phyloP scores from a whole-genome alignment of 1,140 invertebrate species.

The Sitophilus oryzae region DNA sequence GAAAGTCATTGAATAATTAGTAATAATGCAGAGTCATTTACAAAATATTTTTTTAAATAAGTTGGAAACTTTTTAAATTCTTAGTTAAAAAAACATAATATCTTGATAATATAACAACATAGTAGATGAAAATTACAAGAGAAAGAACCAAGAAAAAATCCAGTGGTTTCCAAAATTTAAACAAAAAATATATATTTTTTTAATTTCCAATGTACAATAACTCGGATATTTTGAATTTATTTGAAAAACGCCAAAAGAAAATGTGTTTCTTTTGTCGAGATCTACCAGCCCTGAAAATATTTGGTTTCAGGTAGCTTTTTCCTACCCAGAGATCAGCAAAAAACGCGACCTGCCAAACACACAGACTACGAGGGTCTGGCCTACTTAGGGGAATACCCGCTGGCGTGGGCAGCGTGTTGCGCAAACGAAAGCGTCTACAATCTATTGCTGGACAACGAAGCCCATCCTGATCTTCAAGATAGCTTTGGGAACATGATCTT shows the following conservation, averaged over 20 bases:
- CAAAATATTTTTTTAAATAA: no score
- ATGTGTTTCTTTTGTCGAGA: no score
- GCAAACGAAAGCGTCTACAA: conserved; percentile 98
- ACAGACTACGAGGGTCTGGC: conserved; percentile 94
- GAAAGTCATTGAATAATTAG: no score
- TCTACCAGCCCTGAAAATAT: no score
- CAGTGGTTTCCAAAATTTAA: background rate
- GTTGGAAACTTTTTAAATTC: no score
- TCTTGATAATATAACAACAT: no score
- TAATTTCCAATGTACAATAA: no score
- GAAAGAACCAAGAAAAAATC: background rate
- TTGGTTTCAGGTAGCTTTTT: conserved; percentile 69
- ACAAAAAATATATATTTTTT: no score
- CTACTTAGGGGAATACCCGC: conserved; percentile 92
- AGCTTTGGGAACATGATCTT: conserved; percentile 93
- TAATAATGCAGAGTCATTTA: no score
- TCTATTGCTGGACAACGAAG: conserved; percentile 81
- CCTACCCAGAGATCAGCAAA: conserved; percentile 84
- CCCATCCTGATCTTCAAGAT: conserved; percentile 89
- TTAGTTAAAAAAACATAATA: no score
- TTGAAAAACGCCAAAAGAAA: background rate
- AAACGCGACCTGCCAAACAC: conserved; percentile 60
- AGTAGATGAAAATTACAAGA: no score
- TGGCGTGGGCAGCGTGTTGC: conserved; percentile 95
- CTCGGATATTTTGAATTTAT: background rate